Evolutionary conservation across 2,797 vertebrate genomes (phyloP).

Genomic region (Gymnopithys bicolor): DNA sequence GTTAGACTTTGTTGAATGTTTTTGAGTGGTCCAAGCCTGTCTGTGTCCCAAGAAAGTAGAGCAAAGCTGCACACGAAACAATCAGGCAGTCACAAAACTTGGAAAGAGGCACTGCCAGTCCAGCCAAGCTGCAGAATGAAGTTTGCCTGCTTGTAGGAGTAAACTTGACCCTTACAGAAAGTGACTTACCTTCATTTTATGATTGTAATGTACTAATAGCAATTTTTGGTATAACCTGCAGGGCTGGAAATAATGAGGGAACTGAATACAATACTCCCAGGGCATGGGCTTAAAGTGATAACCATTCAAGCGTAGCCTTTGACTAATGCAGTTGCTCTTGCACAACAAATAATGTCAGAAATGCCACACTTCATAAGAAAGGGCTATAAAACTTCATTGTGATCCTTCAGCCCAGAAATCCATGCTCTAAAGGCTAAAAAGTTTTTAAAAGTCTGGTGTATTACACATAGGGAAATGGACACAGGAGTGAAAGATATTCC

Average conservation of each 20-base stretch:
- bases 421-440: constrained; percentile 17
- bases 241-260: constrained; percentile 74
- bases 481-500: not conserved
- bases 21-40: not conserved
- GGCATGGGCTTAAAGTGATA: constrained; percentile 69
- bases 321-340: constrained; percentile 72
- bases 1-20: not conserved
- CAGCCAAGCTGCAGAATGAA: not conserved
- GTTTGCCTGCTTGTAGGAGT: not conserved
- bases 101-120: not conserved
- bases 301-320: constrained; percentile 65
- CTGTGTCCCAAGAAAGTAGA: not conserved
- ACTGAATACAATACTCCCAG: constrained; percentile 59
- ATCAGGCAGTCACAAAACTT: not conserved
- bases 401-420: constrained; percentile 57
- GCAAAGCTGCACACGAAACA: not conserved
- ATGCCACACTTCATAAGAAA: constrained; percentile 68
- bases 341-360: constrained; percentile 73
- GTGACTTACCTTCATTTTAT: constrained; percentile 62
- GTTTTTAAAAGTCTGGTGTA: constrained; percentile 10
- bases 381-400: constrained; percentile 70
- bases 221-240: constrained; percentile 65
- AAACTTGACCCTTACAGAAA: constrained; percentile 59
- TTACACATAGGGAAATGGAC: not conserved
- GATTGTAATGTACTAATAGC: constrained; percentile 62